Percentiles rank a stretch among this genome's conserved stretches.
Evolutionary conservation across 1,140 invertebrate genomes (phyloP).

Genomic region (Drosophila bocki): DNA sequence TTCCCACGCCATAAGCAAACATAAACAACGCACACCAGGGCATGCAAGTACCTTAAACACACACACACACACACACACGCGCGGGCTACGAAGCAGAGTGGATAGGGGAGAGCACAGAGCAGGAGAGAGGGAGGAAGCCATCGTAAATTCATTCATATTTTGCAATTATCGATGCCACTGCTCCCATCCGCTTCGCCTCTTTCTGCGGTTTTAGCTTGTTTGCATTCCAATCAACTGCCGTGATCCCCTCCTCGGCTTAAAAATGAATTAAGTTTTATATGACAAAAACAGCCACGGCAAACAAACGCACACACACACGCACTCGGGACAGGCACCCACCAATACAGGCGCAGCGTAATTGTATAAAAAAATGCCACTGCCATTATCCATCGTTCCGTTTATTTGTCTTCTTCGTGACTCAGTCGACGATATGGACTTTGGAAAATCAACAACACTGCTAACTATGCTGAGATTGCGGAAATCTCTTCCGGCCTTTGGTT

Average conservation of each 20-base stretch:
- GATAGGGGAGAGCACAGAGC: background rate
- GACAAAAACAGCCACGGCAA: constrained; percentile 58
- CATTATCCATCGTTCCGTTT: constrained; percentile 43
- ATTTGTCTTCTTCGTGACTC: constrained; percentile 60
- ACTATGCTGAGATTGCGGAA: constrained; percentile 31
- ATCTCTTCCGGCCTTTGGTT: constrained; percentile 35
- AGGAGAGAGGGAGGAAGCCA: constrained; percentile 30
- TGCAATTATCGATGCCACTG: constrained; percentile 36
- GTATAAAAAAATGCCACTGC: constrained; percentile 70
- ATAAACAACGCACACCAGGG: constrained; percentile 48
- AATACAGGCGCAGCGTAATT: constrained; percentile 57
- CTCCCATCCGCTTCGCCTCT: constrained; percentile 2
- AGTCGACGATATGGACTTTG: constrained; percentile 35
- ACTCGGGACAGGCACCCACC: constrained; percentile 28
- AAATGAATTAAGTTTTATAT: constrained; percentile 75
- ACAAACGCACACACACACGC: constrained; percentile 51
- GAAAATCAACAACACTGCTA: constrained; percentile 37
- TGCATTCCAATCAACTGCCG: constrained; percentile 67
- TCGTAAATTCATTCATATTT: constrained; percentile 73
- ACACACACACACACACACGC: background rate
- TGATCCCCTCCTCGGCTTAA: constrained; percentile 60
- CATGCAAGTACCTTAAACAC: background rate
- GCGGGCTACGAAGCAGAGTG: background rate
- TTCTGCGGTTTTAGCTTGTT: constrained; percentile 70
- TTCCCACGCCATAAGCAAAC: constrained; percentile 72